phyloP scores from a whole-genome alignment of 1,140 invertebrate species.

The Drosophila azteca region DNA sequence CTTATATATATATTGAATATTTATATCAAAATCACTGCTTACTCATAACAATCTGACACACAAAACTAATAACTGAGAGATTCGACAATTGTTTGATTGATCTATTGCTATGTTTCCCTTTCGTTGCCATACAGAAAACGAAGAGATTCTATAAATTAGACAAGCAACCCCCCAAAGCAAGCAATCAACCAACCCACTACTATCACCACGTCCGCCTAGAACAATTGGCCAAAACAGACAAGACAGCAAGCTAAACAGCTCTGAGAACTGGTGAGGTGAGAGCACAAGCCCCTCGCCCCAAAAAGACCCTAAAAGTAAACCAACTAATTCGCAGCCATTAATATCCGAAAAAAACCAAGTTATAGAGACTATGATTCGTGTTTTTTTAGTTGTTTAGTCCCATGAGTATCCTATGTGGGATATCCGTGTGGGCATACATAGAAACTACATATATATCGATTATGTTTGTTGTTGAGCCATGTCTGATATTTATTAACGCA shows the following conservation, averaged over 20 bases:
- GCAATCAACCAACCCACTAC: slow-evolving; percentile 17
- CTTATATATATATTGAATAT: neutral
- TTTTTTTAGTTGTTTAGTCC: slow-evolving; percentile 34
- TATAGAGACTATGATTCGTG: slow-evolving; percentile 27
- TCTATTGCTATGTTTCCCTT: slow-evolving; percentile 72
- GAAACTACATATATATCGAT: slow-evolving; percentile 53
- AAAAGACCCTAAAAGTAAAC: slow-evolving; percentile 41
- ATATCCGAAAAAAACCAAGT: slow-evolving; percentile 41
- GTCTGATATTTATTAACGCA: slow-evolving; percentile 79
- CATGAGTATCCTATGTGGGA: neutral
- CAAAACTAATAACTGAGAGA: neutral
- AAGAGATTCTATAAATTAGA: slow-evolving; percentile 70
- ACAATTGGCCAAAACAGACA: slow-evolving; percentile 50
- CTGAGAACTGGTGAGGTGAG: slow-evolving; percentile 66
- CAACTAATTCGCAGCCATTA: slow-evolving; percentile 61
- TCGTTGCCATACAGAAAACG: slow-evolving; percentile 66
- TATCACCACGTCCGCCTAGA: slow-evolving; percentile 56
- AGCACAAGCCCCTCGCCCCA: slow-evolving; percentile 29
- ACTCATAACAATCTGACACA: slow-evolving; percentile 14
- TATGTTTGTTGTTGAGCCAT: slow-evolving; percentile 71
- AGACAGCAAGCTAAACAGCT: slow-evolving; percentile 57
- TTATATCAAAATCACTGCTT: slow-evolving; percentile 23
- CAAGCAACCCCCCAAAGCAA: slow-evolving; percentile 36
- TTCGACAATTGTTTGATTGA: slow-evolving; percentile 58
- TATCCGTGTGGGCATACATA: slow-evolving; percentile 27